Base-by-base conservation (phyloP, 2,797 vertebrate species). In the Gobio occitaniae region DNA sequence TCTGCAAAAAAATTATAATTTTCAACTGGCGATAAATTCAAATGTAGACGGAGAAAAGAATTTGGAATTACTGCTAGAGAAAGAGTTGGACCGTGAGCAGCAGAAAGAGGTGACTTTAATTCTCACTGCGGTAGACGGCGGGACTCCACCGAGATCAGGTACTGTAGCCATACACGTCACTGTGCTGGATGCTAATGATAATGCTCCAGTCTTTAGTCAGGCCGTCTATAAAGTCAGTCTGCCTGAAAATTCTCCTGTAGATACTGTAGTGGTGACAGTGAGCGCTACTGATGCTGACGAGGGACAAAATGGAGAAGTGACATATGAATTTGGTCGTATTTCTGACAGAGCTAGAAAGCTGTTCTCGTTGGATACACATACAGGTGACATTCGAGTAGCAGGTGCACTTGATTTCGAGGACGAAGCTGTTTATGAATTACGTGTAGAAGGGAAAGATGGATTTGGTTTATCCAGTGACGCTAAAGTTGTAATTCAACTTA, bases 391-490 rank as follows among this genome's bases (percentile, higher is more conserved):
- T 65, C 89, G 47, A 3, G 68, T 92, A 77, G 70, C 84, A 54
- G 89, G 89, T 61, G 82, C 61, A 6, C 83, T 95, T 3, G 94
- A 95, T 88, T 94, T 90, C 79, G 94, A 94, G 82, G 88, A 90
- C 16, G 80, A 89, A 16, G 75, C 76, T 12, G 84, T 81, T 78
- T 92, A 91, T 89, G 93, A 95, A 88, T 84, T 95, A 38, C 90
- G 89, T 65, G 88, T 94, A 59, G 88, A 94, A 89, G 93, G 90
- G 12, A 92, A 92, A 65, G 94, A 95, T 84, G 91, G 91, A 12
- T 84, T 86, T 16, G 93, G 92, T 25, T 87, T 93, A 12, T 74
- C 92, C 13, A 90, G 92, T 44, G 91, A 71, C 86, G 86, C 90
- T n/a, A 93, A 92, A 59, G 36, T 95, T 56, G 70, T 93, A 6